Evolutionary conservation across 2,797 vertebrate genomes (phyloP), one percentile per base, ranked within the genome.

Genomic region (Pitangus sulphuratus): DNA sequence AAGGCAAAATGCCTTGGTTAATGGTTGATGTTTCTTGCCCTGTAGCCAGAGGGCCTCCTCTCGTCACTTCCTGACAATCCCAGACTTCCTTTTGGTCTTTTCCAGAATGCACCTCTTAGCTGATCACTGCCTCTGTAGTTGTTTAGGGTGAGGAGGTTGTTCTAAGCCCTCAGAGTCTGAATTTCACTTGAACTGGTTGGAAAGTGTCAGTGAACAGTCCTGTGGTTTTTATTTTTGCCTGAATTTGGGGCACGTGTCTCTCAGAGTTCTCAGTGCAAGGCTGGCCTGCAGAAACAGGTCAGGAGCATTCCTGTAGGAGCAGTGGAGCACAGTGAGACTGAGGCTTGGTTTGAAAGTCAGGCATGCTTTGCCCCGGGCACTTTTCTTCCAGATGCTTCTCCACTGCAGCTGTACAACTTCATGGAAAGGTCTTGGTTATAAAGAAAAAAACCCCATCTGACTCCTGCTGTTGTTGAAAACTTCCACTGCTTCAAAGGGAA

Each of bases 81-180:
- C 48, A n/a, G 54, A 35, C 48, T 57, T 78, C 45, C 16, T 64
- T 89, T 78, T 65, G 69, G 64, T 81, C 72, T 72, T 76, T 92
- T 87, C 82, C 61, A 90, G 70, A 93, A 76, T 12, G 82, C 89
- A 91, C 68, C 89, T 95, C 90, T 88, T 87, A 83, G 70, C 89
- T 95, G 79, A 56, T 92, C 72, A 50, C 90, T 93, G 61, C 56
- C 39, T 53, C 76, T 31, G 12, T 56, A 68, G 72, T 76, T 87
- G 8, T 66, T 64, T 70, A 72, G 72, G 60, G 24, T 39, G 33
- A 80, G 54, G 47, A 87, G 31, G 18, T 80, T 40, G 14, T 90
- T 86, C 62, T 37, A 17, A 84, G 77, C 62, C 37, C 37, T 33
- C 42, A 48, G 40, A 80, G 53, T 44, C 62, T 84, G 87, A 48